These are phyloP conservation scores for Calidris pugnax DNA, from an alignment of 2,113 vertebrate species.

Conservation along the genomic window DNA sequence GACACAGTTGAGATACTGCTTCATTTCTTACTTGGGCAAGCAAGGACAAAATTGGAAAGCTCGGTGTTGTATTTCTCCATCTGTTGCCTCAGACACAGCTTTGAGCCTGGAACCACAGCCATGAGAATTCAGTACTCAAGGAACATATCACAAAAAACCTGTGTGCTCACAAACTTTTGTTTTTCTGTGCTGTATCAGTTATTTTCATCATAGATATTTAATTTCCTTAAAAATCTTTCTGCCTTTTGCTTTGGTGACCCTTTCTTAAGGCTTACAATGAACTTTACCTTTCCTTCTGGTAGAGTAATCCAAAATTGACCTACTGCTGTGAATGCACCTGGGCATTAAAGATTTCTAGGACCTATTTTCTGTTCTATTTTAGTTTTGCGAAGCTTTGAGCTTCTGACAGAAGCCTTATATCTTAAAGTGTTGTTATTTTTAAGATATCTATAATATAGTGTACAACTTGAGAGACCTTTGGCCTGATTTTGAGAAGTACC, in stretches of 20 bases:
- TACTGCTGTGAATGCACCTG: not conserved
- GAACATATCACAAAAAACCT: not conserved
- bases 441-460: not conserved
- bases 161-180: accelerated
- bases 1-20: not conserved
- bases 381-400: not conserved
- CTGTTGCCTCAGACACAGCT: not conserved
- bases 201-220: not conserved
- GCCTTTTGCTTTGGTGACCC: not conserved
- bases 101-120: not conserved
- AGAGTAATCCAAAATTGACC: not conserved
- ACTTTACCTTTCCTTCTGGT: not conserved
- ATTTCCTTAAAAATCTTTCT: not conserved
- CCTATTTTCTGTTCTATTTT: not conserved
- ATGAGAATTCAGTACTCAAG: not conserved
- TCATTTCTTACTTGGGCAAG: not conserved
- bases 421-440: not conserved
- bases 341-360: not conserved
- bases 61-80: not conserved
- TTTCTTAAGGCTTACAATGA: not conserved
- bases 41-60: not conserved
- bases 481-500: not conserved
- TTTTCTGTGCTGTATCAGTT: not conserved
- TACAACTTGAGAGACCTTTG: not conserved
- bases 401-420: not conserved